A percentile compares a stretch with the other conserved stretches of the same genome.
Conservation (phyloP, 53 echinoderm and acorn worm species). For the Crossaster papposus region DNA sequence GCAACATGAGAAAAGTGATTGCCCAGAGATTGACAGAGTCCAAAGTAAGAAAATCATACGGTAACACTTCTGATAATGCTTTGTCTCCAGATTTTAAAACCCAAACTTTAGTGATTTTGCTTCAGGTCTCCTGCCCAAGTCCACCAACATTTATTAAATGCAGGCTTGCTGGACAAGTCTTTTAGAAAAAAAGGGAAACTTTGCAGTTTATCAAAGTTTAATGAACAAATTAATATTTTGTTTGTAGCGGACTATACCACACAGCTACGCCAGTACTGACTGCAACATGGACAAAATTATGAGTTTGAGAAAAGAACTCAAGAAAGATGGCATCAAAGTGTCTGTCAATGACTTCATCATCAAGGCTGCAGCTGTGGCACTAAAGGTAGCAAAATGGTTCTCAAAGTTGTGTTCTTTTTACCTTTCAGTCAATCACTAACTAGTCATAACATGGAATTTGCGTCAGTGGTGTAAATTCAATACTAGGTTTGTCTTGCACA, state of each 20-base stretch:
- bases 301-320: conserved; percentile 78
- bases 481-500: too few species aligned
- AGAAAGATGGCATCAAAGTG: conserved; percentile 82
- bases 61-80: too few species aligned
- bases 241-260: conserved; percentile 79
- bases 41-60: conserved; percentile 68
- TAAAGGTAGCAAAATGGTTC: conserved; percentile 62
- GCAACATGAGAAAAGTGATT: conserved; percentile 81
- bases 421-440: not conserved
- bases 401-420: too few species aligned
- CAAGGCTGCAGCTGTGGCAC: conserved; percentile 88
- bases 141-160: too few species aligned
- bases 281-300: conserved; percentile 78
- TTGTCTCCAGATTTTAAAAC: not conserved
- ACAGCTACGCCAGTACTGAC: conserved; percentile 84
- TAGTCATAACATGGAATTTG: too few species aligned
- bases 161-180: too few species aligned
- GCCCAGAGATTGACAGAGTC: conserved; percentile 92
- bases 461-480: too few species aligned
- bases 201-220: too few species aligned
- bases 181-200: too few species aligned
- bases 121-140: too few species aligned
- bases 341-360: conserved; percentile 99
- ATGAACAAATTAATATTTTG: not conserved
- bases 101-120: not conserved